phyloP scores from a whole-genome alignment of 2,113 vertebrate genomes.

The Zapus hudsonius region DNA sequence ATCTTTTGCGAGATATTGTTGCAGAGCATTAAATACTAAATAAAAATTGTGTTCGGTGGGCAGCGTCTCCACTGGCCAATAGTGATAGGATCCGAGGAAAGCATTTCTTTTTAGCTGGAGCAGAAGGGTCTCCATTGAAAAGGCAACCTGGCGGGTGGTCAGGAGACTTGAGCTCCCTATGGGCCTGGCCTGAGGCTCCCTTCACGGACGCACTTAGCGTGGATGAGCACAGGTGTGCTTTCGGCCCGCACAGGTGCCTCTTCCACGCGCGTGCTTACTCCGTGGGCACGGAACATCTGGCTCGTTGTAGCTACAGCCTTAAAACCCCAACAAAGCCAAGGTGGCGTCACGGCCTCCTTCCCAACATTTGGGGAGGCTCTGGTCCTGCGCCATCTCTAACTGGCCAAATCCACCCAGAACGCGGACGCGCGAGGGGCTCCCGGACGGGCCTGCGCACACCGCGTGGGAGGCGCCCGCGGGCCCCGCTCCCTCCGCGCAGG shows the following conservation, averaged over 20 bases:
- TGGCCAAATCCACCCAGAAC: neutral
- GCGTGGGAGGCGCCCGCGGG: neutral
- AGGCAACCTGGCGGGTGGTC: neutral
- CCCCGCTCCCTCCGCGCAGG: neutral
- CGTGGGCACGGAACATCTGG: constrained; percentile 27
- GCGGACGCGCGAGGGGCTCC: neutral
- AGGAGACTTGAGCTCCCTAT: neutral
- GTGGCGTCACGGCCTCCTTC: constrained; percentile 41
- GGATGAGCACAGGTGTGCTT: neutral
- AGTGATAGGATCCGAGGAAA: neutral
- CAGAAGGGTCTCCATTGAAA: neutral
- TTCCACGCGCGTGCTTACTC: constrained; percentile 46
- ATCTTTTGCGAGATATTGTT: neutral
- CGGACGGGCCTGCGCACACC: constrained; percentile 23
- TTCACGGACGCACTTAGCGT: neutral
- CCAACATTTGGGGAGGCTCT: constrained; percentile 55
- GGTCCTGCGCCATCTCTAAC: constrained; percentile 26
- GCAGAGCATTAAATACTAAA: neutral
- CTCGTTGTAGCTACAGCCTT: constrained; percentile 52
- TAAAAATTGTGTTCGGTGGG: neutral
- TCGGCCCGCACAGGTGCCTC: neutral
- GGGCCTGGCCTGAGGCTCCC: neutral
- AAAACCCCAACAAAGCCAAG: neutral
- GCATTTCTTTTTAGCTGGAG: neutral
- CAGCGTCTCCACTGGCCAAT: neutral